Conservation (phyloP, 2,113 vertebrate species). For the Dromas ardeola region DNA sequence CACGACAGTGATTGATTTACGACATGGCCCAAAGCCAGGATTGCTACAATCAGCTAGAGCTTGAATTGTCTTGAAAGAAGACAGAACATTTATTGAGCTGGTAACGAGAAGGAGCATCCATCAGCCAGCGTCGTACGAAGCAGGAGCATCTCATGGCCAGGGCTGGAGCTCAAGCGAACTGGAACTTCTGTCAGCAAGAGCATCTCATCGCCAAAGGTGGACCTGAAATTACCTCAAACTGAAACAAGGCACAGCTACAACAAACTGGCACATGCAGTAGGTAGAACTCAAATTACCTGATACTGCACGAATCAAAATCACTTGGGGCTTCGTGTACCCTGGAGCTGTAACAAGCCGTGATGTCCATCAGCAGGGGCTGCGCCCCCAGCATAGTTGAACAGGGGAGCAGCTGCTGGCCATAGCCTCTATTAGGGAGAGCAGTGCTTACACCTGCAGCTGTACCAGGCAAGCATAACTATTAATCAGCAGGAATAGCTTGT, state of each 20-base stretch:
- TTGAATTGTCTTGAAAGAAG: neutral
- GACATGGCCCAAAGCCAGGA: too few relatives aligned
- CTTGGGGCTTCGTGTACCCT: neutral
- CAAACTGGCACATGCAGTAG: neutral
- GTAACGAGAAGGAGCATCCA: neutral
- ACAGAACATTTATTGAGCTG: neutral
- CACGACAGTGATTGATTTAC: too few relatives aligned
- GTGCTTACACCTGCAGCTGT: neutral
- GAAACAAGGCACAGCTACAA: neutral
- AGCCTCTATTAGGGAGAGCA: fast-evolving
- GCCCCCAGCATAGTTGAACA: fast-evolving
- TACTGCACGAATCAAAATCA: neutral
- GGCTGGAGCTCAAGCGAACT: too few relatives aligned
- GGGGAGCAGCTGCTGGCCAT: fast-evolving
- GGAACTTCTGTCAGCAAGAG: neutral
- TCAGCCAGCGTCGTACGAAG: neutral
- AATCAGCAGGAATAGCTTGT: too few relatives aligned
- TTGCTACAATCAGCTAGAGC: too few relatives aligned
- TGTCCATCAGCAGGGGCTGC: fast-evolving
- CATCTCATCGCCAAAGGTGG: neutral
- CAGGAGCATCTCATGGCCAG: neutral
- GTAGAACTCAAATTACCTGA: too few relatives aligned
- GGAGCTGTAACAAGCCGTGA: neutral
- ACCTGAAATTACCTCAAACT: neutral
- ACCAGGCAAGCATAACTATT: too few relatives aligned